Conservation (phyloP, 30 jellyfish, hydroid and myxozoan species). For the Chironex yamaguchii region DNA sequence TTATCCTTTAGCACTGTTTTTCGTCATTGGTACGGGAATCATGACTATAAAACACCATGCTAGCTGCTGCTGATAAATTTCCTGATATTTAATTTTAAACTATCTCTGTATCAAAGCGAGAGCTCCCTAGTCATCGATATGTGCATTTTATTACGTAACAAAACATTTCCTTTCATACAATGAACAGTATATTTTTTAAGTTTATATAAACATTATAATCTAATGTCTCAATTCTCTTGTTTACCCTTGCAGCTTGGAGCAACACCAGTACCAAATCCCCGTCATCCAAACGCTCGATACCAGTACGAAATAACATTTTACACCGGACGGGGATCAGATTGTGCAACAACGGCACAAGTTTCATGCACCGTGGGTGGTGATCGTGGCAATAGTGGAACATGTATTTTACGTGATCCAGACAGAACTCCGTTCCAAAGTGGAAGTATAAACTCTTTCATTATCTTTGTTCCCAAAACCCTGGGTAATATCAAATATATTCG, state of each 20-base stretch:
- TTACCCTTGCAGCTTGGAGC: slow-evolving; percentile 1
- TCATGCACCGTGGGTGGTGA: neutral
- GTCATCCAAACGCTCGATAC: neutral
- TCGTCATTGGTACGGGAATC: too few species aligned
- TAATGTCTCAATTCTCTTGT: too few species aligned
- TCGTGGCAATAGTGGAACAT: slow-evolving; percentile 6
- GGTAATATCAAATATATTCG: neutral
- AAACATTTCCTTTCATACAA: too few species aligned
- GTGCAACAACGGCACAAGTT: slow-evolving; percentile 49
- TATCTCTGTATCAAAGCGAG: too few species aligned
- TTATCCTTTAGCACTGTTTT: too few species aligned
- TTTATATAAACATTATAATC: too few species aligned
- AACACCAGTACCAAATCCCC: slow-evolving; percentile 9
- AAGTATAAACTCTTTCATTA: slow-evolving; percentile 11
- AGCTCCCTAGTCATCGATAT: too few species aligned
- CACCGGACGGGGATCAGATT: slow-evolving; percentile 38
- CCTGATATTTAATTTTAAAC: too few species aligned
- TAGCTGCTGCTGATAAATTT: too few species aligned
- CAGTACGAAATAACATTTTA: slow-evolving; percentile 15
- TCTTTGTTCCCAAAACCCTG: slow-evolving; percentile 1
- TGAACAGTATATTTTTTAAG: too few species aligned
- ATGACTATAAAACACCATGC: too few species aligned
- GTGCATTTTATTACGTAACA: too few species aligned
- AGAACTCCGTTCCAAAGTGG: slow-evolving; percentile 4
- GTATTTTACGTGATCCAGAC: neutral